phyloP scores from a whole-genome alignment of 2,113 vertebrate genomes.

The Telmatochromis sp. region DNA sequence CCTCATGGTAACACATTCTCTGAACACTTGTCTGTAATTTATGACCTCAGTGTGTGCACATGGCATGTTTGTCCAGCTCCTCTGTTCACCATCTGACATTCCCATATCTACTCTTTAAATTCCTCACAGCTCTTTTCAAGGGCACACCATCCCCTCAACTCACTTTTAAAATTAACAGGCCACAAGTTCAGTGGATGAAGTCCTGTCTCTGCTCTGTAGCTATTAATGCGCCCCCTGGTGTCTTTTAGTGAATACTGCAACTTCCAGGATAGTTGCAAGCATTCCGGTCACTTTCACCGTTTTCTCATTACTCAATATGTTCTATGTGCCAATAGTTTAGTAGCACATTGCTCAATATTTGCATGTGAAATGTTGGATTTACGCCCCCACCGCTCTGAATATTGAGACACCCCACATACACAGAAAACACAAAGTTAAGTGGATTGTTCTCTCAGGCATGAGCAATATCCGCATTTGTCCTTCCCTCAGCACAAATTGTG shows the following conservation, averaged over 20 bases:
- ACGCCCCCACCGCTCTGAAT: neutral
- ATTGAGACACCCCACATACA: neutral
- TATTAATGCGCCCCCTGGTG: constrained; percentile 22
- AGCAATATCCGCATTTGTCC: constrained; percentile 2
- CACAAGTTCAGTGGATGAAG: neutral
- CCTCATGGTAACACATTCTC: neutral
- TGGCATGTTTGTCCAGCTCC: neutral
- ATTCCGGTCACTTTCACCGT: neutral
- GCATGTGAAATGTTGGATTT: neutral
- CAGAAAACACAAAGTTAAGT: neutral
- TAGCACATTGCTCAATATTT: neutral
- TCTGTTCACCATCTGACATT: neutral
- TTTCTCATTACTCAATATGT: neutral
- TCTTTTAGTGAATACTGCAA: neutral
- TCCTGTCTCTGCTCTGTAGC: neutral
- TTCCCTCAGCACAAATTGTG: neutral
- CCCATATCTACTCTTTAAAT: neutral
- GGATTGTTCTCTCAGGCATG: neutral
- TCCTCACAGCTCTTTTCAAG: neutral
- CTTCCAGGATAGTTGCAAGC: neutral
- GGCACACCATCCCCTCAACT: neutral
- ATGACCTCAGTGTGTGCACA: neutral
- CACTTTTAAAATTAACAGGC: neutral
- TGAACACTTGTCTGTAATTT: constrained; percentile 14
- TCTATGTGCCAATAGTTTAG: neutral